Conservation (phyloP, 2,888 invertebrate genomes). For the Acronicta leporina region DNA sequence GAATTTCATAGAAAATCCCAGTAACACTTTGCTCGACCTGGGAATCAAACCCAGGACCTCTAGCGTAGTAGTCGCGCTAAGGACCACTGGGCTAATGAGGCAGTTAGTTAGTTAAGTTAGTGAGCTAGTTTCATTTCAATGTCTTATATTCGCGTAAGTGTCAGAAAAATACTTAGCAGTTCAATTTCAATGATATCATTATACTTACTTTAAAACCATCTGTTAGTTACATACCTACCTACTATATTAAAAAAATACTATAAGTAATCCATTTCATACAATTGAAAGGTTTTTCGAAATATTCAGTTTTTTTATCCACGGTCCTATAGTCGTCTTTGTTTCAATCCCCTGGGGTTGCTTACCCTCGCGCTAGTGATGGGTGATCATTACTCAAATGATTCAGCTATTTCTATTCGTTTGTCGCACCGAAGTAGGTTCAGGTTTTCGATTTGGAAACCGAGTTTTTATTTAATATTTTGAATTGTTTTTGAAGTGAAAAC, state of each 20-base stretch:
- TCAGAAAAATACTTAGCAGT: too few species aligned
- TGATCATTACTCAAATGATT: slow-evolving; percentile 69
- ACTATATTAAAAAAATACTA: background rate
- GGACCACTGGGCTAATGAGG: too few species aligned
- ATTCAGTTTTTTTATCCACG: slow-evolving; percentile 13
- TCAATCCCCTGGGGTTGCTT: slow-evolving; percentile 42
- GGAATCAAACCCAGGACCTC: too few species aligned
- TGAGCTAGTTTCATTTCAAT: too few species aligned
- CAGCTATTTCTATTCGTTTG: slow-evolving; percentile 58
- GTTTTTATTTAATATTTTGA: slow-evolving; percentile 7
- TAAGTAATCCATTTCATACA: background rate
- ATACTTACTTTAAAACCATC: too few species aligned
- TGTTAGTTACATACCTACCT: background rate
- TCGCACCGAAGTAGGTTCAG: slow-evolving; percentile 37
- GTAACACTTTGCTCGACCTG: too few species aligned
- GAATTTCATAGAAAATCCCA: too few species aligned
- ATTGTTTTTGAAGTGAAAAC: too few species aligned
- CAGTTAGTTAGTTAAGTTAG: too few species aligned
- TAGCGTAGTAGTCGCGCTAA: too few species aligned
- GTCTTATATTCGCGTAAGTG: too few species aligned
- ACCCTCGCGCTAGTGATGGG: slow-evolving; percentile 38
- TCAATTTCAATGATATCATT: too few species aligned
- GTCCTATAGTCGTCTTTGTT: slow-evolving; percentile 44
- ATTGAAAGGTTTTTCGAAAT: background rate
- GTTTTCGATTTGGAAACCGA: slow-evolving; percentile 24